Conservation (phyloP, 2,797 vertebrate genomes). For the Bradypus variegatus region DNA sequence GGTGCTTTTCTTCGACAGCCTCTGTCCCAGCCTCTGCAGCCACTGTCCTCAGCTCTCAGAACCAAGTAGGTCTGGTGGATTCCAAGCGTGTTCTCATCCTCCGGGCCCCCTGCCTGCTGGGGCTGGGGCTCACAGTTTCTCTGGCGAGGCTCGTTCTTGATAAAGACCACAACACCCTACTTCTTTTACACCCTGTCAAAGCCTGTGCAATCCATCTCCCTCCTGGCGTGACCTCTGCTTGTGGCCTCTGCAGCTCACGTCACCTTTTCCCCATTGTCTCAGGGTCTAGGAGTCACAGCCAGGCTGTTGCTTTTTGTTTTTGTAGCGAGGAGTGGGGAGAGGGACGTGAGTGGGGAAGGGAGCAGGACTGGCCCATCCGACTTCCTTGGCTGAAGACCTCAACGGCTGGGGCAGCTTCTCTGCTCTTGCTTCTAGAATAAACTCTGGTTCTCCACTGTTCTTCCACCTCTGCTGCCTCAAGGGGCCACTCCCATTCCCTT, state of each 20-base stretch:
- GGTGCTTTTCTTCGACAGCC: background rate
- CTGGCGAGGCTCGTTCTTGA: background rate
- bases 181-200: background rate
- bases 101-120: background rate
- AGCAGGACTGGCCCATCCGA: rapidly evolving
- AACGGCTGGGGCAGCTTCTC: background rate
- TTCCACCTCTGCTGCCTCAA: background rate
- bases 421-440: background rate
- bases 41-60: rapidly evolving
- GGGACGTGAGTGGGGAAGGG: background rate
- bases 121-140: background rate
- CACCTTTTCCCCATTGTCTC: background rate
- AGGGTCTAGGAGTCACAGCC: background rate
- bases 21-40: background rate
- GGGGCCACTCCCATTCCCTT: background rate
- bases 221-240: background rate
- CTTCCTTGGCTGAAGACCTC: background rate
- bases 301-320: background rate
- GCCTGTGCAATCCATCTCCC: background rate
- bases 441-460: background rate
- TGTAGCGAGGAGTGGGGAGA: no score
- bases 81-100: conserved; percentile 13
- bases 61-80: background rate
- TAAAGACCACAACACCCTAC: background rate
- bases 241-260: rapidly evolving